Conservation (phyloP, 2,888 invertebrate genomes). For the Dicyrtoma fusca region DNA sequence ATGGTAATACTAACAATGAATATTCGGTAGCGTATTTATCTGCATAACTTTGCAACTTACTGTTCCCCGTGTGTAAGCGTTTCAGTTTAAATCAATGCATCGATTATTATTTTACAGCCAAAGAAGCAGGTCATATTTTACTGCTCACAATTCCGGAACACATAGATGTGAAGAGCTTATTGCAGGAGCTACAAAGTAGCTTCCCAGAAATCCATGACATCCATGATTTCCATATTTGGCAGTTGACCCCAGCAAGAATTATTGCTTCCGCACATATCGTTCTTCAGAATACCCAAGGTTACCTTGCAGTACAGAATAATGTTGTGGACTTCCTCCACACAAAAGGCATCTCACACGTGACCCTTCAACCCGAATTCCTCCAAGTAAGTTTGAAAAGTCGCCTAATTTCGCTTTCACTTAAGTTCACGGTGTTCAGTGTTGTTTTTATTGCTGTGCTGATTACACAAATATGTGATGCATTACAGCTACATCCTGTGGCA, state of each 20-base stretch:
- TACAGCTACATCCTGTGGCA: constrained; percentile 36
- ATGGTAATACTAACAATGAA: constrained; percentile 64
- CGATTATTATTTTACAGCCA: constrained; percentile 70
- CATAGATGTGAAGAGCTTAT: constrained; percentile 74
- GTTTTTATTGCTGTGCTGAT: too few relatives aligned
- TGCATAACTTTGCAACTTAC: neutral
- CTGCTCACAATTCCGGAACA: constrained; percentile 91
- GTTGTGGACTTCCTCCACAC: constrained; percentile 70
- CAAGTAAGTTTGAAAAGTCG: constrained; percentile 41
- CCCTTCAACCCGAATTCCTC: constrained; percentile 83
- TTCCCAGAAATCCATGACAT: constrained; percentile 75
- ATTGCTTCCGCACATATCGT: constrained; percentile 85
- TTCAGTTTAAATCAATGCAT: neutral
- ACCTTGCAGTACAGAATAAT: constrained; percentile 48
- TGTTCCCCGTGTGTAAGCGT: neutral
- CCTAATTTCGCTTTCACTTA: too few relatives aligned
- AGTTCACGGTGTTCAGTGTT: too few relatives aligned
- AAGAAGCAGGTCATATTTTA: constrained; percentile 83
- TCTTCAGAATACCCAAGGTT: constrained; percentile 68
- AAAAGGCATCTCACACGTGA: constrained; percentile 80
- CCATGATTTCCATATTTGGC: constrained; percentile 90
- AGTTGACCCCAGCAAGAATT: constrained; percentile 75
- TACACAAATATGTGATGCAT: too few relatives aligned
- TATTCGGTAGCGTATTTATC: too few relatives aligned
- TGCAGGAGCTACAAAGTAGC: constrained; percentile 67